Conservation (phyloP, 2,888 invertebrate genomes). For the Leuctra nigra region DNA sequence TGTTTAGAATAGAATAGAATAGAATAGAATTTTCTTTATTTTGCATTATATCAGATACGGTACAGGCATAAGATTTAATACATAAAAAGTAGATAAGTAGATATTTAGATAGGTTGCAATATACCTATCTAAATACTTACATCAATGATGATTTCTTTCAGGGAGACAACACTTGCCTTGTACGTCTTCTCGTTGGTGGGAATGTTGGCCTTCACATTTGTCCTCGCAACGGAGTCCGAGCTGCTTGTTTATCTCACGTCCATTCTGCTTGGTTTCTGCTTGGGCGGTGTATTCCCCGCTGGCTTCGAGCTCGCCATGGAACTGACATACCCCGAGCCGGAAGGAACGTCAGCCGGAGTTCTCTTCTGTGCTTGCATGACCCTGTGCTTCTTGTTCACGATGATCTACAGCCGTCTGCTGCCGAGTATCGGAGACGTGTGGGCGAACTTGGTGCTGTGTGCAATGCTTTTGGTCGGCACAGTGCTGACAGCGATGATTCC, state of each 20-base stretch:
- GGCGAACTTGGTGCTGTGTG: conserved; percentile 45
- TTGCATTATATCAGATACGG: no score
- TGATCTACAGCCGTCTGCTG: conserved; percentile 34
- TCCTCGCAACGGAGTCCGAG: conserved; percentile 67
- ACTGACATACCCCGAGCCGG: conserved; percentile 53
- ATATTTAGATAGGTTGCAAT: no score
- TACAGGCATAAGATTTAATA: no score
- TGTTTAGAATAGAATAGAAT: no score
- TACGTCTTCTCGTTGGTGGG: conserved; percentile 85
- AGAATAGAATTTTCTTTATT: no score
- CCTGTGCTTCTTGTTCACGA: conserved; percentile 42
- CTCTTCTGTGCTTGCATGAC: conserved; percentile 49
- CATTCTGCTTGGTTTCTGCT: conserved; percentile 47
- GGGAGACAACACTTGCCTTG: conserved; percentile 85
- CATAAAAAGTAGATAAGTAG: no score
- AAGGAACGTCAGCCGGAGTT: conserved; percentile 53
- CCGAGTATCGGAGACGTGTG: conserved; percentile 37
- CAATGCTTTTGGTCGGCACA: conserved; percentile 43
- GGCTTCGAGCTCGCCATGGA: conserved; percentile 58
- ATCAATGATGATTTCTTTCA: conserved; percentile 39
- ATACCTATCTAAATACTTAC: neutral
- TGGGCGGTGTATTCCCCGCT: conserved; percentile 57
- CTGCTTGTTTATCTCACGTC: conserved; percentile 80
- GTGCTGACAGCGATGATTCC: conserved; percentile 56
- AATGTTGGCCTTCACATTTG: conserved; percentile 90